phyloP scores from a whole-genome alignment of 2,113 vertebrate species.

The Ranitomeya imitator region DNA sequence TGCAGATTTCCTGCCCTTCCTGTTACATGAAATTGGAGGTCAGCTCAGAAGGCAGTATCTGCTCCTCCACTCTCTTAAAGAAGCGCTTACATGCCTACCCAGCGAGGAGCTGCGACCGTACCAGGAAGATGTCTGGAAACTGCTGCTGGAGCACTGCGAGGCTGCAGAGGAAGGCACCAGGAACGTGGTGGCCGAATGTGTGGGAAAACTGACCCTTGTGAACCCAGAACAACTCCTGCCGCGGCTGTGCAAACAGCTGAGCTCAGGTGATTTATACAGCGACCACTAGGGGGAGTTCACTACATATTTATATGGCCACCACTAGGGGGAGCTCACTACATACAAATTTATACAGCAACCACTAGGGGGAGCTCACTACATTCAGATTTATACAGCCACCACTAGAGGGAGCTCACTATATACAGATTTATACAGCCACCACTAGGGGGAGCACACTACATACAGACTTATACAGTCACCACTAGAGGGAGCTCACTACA shows the following conservation, averaged over 20 bases:
- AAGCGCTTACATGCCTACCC: slow-evolving; percentile 82
- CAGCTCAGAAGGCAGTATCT: slow-evolving; percentile 88
- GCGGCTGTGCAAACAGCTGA: slow-evolving; percentile 83
- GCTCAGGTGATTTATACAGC: slow-evolving; percentile 73
- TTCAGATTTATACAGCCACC: too few species aligned
- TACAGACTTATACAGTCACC: too few species aligned
- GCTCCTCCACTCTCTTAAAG: slow-evolving; percentile 88
- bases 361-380: neutral
- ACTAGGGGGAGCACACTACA: too few species aligned
- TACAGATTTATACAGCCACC: too few species aligned
- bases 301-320: too few species aligned
- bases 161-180: slow-evolving; percentile 87
- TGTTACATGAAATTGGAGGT: slow-evolving; percentile 83
- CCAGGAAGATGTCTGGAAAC: slow-evolving; percentile 86
- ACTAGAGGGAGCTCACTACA: too few species aligned
- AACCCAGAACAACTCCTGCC: slow-evolving; percentile 82
- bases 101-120: slow-evolving; percentile 78
- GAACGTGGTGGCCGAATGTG: slow-evolving; percentile 88
- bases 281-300: neutral
- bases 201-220: slow-evolving; percentile 85
- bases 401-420: too few species aligned
- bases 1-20: slow-evolving; percentile 85
- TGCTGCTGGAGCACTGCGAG: slow-evolving; percentile 87
- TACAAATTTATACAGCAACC: too few species aligned
- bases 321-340: too few species aligned